A percentile compares a stretch with the other conserved stretches of the same genome.
phyloP scores from a whole-genome alignment of 2,113 vertebrate species.

The Agelaius tricolor region DNA sequence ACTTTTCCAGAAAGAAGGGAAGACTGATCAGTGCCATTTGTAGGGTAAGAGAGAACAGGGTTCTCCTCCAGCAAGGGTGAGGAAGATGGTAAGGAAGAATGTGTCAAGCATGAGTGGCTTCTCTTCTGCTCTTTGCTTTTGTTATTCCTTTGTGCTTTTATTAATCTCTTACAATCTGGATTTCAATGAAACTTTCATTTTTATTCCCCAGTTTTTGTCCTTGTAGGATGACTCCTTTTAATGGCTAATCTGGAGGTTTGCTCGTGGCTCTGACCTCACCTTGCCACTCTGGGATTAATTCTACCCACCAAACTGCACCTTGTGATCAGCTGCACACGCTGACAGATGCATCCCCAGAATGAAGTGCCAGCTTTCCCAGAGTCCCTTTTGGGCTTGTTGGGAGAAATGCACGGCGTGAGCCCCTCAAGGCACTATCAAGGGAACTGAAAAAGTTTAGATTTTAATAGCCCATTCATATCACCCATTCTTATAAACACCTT shows the following conservation, averaged over 20 bases:
- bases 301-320: neutral
- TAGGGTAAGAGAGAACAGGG: neutral
- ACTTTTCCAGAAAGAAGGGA: neutral
- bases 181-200: neutral
- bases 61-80: neutral
- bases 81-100: neutral
- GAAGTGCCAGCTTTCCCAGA: neutral
- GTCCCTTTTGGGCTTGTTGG: neutral
- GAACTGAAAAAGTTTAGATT: neutral
- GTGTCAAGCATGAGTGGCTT: neutral
- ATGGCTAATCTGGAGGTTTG: neutral
- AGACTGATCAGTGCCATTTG: neutral
- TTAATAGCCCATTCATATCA: neutral
- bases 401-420: neutral
- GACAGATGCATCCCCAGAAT: neutral
- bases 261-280: neutral
- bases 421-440: neutral
- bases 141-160: neutral
- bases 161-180: neutral
- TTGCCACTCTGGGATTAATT: neutral
- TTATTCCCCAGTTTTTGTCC: neutral
- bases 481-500: neutral
- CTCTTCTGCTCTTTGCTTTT: neutral
- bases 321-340: rapidly evolving
- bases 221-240: neutral